A percentile compares a stretch with the other conserved stretches of the same genome.
Evolutionary conservation across 2,888 invertebrate genomes (phyloP).

Genomic region (Dioctria linearis): DNA sequence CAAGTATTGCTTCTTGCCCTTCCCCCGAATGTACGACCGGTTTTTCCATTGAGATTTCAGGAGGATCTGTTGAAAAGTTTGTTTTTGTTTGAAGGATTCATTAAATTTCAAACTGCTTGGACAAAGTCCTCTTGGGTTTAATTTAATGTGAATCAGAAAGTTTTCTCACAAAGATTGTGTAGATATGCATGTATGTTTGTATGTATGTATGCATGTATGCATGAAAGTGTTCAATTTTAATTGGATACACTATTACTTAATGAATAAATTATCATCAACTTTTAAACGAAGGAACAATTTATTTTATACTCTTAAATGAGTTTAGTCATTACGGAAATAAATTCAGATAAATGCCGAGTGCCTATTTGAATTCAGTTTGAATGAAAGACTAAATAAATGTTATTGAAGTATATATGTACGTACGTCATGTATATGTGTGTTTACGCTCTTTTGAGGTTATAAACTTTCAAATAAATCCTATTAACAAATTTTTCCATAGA

Average conservation of each 20-base stretch:
- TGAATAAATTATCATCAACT: too few relatives aligned
- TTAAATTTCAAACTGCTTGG: slow-evolving; percentile 34
- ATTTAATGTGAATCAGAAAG: slow-evolving; percentile 9
- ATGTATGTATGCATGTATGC: not conserved
- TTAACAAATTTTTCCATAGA: too few relatives aligned
- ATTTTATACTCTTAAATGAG: too few relatives aligned
- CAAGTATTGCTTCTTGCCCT: slow-evolving; percentile 75
- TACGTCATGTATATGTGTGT: too few relatives aligned
- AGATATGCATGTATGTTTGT: slow-evolving; percentile 1
- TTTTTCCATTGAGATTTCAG: slow-evolving; percentile 69
- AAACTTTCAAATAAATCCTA: too few relatives aligned
- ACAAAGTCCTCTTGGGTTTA: slow-evolving; percentile 20
- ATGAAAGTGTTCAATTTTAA: slow-evolving; percentile 19
- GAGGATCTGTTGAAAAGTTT: slow-evolving; percentile 55
- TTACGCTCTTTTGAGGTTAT: too few relatives aligned
- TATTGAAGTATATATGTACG: too few relatives aligned
- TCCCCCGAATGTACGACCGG: slow-evolving; percentile 75
- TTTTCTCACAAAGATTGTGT: slow-evolving; percentile 26
- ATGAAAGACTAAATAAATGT: too few relatives aligned
- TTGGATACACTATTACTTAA: not conserved
- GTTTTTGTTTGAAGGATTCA: slow-evolving; percentile 38
- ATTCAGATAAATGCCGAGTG: too few relatives aligned
- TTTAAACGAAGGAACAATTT: too few relatives aligned
- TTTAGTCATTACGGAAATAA: too few relatives aligned
- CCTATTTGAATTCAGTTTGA: too few relatives aligned